Evolutionary conservation across 2,888 invertebrate species (phyloP), one percentile per base, ranked within the genome.

Genomic region (Andricus quercusramuli): DNA sequence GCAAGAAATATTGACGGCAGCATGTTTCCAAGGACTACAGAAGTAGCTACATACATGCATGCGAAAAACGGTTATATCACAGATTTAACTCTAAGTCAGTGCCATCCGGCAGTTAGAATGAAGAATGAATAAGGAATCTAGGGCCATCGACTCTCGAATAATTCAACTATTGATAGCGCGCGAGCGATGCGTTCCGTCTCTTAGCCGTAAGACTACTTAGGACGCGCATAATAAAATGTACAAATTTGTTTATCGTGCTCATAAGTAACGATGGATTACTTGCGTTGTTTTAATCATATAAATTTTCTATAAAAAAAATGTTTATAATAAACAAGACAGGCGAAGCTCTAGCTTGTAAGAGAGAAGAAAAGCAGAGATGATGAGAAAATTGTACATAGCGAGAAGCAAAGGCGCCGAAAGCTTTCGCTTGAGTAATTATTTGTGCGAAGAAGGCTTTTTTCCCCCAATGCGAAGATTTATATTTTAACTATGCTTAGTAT

Each of bases 181-280:
- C 22, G 74, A 70, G 51, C 77, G 78, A 85, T 80, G 83, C 84
- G 83, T 89, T 87, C 83, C 86, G 80, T 85, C 83, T 86, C 84
- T 83, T 88, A 89, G 85, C 83, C 76, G 56, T 89, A 90, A 88
- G 88, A 89, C 83, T 87, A 89, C 84, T 88, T 89, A 88, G 89
- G 84, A 89, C 85, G 88, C 89, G 91, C 91, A 91, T 91, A 91
- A 91, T 91, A 90, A 91, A 91, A 90, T 91, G 91, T 91, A 92
- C 91, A 91, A 92, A 92, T 90, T 90, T 91, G 90, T 90, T 91
- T 91, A 91, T 91, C 85, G 88, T 91, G 90, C 90, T 90, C 89
- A 88, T 64, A 51, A 89, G 86, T 90, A 90, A 90, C 87, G 87
- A 89, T 87, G 83, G 85, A 86, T 90, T 87, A 89, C 87, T 89